A percentile compares a stretch with the other conserved stretches of the same genome.
Conservation (phyloP, 2,113 vertebrate species). For the Prochilodus magdalenae region DNA sequence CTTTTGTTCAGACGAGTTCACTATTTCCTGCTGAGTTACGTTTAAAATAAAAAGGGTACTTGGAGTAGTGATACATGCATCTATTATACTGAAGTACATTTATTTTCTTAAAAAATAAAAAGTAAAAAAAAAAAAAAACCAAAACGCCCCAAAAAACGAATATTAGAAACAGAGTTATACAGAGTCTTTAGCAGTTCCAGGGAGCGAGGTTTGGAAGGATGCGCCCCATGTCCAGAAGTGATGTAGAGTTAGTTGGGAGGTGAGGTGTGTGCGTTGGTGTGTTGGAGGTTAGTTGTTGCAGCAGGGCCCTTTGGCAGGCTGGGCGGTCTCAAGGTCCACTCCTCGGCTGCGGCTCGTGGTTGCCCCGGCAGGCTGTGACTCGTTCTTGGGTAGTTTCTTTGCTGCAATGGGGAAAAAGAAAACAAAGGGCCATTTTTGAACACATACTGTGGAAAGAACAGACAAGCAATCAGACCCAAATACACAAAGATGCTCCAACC, state of each 20-base stretch:
- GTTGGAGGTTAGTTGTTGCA: slow-evolving; percentile 89
- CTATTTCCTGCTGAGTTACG: slow-evolving; percentile 71
- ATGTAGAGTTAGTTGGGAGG: slow-evolving; percentile 83
- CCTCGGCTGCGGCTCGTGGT: slow-evolving; percentile 87
- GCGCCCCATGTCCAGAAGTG: slow-evolving; percentile 86
- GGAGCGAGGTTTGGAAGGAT: slow-evolving; percentile 80
- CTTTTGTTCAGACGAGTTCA: slow-evolving; percentile 55
- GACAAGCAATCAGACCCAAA: too few species aligned
- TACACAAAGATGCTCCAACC: too few species aligned
- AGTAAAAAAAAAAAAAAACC: slow-evolving; percentile 68
- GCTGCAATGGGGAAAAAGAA: slow-evolving; percentile 68
- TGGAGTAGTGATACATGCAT: slow-evolving; percentile 94
- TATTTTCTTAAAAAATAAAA: slow-evolving; percentile 76
- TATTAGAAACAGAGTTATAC: slow-evolving; percentile 95
- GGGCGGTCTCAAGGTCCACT: slow-evolving; percentile 94
- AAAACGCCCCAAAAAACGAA: too few species aligned
- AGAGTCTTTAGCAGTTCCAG: slow-evolving; percentile 90
- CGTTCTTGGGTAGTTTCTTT: slow-evolving; percentile 97
- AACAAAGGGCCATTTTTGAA: too few species aligned
- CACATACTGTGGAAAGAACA: too few species aligned
- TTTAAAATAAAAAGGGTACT: slow-evolving; percentile 79
- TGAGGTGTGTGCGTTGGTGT: slow-evolving; percentile 50
- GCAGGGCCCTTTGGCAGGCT: slow-evolving; percentile 90
- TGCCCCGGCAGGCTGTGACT: slow-evolving; percentile 86
- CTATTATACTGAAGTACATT: slow-evolving; percentile 77